Evolutionary conservation across 2,888 invertebrate species (phyloP), one percentile per base, ranked within the genome.

Genomic region (Hesperia comma): DNA sequence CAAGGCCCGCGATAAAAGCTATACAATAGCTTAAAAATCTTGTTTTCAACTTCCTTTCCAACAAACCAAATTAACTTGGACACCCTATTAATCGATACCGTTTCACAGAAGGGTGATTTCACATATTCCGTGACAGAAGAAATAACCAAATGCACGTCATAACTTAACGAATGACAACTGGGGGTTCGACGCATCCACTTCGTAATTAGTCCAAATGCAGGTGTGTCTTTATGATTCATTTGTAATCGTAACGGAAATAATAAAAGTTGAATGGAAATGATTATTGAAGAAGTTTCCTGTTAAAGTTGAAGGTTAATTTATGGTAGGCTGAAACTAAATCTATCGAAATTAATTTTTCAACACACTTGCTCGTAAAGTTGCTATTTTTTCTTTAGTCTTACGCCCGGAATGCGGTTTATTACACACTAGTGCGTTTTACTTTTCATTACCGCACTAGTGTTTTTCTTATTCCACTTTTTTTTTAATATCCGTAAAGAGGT

Each of bases 91-190:
- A 53, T 33, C n/a, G 63, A 26, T 58, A 40, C 63, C 37, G 17
- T 64, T 58, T 58, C 53, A 53, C 64, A 58, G 58, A n/a, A 58
- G 64, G 58, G 64, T 58, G 58, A 64, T 33, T 63, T 40, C 51
- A 63, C 51, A 53, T 40, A 58, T 64, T 33, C 40, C 57, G 64
- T 58, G 64, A 58, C 53, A 53, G n/a, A 58, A 32, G 58, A 64
- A 58, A 64, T 64, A 53, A 64, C 58, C 40, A 53, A 58, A 51
- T 32, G 51, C 37, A 46, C 58, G 26, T 33, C 64, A 64, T 64
- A 58, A 64, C 53, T 64, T 64, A 64, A 40, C 40, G n/a, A 64
- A 53, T 58, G 57, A 64, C 57, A 64, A 57, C n/a, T 41, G 57
- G n/a, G 63, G 63, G 63, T 32, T 17, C 10, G 56, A 33, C 51